Conservation (phyloP, 2,797 vertebrate species). For the Phalloptychus januarius region DNA sequence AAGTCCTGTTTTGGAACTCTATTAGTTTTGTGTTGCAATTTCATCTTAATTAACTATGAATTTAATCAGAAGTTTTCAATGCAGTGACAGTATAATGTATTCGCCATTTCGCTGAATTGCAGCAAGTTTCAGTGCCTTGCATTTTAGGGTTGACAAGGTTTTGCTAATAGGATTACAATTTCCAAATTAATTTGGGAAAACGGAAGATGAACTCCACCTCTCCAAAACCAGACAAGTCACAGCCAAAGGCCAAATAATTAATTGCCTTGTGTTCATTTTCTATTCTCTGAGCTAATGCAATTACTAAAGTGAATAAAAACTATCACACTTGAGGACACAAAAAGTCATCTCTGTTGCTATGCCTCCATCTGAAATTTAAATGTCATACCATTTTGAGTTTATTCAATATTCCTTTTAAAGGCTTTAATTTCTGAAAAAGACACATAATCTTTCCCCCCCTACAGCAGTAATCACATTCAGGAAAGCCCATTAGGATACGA, state of each 20-base stretch:
- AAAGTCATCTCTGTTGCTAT: conserved; percentile 30
- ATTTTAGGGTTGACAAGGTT: conserved; percentile 34
- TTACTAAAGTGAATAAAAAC: conserved; percentile 76
- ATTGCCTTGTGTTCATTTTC: conserved; percentile 78
- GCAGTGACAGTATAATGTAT: neutral
- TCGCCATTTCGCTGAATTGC: conserved; percentile 13
- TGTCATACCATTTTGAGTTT: conserved; percentile 44
- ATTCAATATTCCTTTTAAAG: conserved; percentile 45
- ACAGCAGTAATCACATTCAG: conserved; percentile 3
- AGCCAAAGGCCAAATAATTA: conserved; percentile 80
- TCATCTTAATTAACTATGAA: conserved; percentile 12
- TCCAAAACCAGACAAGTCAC: conserved; percentile 68
- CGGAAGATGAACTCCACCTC: conserved; percentile 58
- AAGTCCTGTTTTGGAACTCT: neutral
- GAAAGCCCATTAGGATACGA: conserved; percentile 17
- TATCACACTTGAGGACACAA: conserved; percentile 61
- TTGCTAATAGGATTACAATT: conserved; percentile 42
- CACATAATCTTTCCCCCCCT: neutral
- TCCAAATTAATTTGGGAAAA: conserved; percentile 68
- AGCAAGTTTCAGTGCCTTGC: conserved; percentile 7
- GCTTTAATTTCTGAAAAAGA: conserved; percentile 17
- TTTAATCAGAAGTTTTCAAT: conserved; percentile 15
- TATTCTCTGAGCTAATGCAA: conserved; percentile 75
- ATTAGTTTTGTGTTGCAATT: conserved; percentile 3
- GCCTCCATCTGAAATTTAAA: conserved; percentile 51